A percentile compares a stretch with the other conserved stretches of the same genome.
phyloP scores from a whole-genome alignment of 2,113 vertebrate species.

The Malurus alboscapulatus region DNA sequence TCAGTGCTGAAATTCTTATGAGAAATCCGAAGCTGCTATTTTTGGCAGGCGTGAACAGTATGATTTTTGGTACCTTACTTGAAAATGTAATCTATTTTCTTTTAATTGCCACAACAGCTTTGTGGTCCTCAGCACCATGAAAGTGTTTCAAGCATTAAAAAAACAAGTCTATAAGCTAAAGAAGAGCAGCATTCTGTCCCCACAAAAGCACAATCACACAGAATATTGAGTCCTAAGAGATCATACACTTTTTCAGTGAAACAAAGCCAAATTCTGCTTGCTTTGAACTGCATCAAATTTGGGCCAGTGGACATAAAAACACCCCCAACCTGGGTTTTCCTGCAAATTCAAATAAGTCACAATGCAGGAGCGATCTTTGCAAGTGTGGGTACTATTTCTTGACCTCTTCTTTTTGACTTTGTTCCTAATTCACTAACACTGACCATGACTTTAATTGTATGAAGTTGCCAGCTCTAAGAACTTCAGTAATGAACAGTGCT shows the following conservation, averaged over 20 bases:
- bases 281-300: neutral
- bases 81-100: neutral
- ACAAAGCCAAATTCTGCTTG: neutral
- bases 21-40: constrained; percentile 51
- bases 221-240: neutral
- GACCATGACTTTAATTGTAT: neutral
- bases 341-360: neutral
- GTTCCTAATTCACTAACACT: neutral
- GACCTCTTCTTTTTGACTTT: neutral
- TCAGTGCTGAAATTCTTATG: neutral
- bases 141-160: neutral
- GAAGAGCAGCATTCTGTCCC: neutral
- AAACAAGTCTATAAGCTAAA: neutral
- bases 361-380: neutral
- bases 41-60: neutral
- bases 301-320: neutral
- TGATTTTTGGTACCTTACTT: constrained; percentile 28
- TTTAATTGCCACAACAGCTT: constrained; percentile 12
- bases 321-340: neutral
- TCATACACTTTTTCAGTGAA: neutral
- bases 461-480: neutral
- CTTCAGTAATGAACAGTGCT: neutral
- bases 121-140: neutral
- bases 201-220: neutral
- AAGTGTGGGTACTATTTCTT: neutral